Evolutionary conservation across 1,140 invertebrate species (phyloP).

Genomic region (Orius insidiosus): DNA sequence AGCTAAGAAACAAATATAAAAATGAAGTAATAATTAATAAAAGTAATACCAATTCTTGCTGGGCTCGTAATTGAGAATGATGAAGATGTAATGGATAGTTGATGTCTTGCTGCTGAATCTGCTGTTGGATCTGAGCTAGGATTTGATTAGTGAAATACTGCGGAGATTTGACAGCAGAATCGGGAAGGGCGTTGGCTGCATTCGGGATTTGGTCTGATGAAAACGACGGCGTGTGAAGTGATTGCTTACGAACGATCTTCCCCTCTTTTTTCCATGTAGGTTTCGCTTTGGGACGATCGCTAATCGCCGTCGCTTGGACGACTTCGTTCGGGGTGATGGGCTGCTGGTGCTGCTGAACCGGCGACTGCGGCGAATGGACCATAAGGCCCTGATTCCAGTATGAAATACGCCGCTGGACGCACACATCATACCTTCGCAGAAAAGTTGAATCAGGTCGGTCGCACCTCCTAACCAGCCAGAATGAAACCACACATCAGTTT

Average conservation of each 20-base stretch:
- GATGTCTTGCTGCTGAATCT: conserved; percentile 15
- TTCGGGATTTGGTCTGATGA: conserved; percentile 28
- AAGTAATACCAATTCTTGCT: conserved; percentile 1
- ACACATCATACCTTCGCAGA: conserved; percentile 11
- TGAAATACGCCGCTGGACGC: conserved; percentile 4
- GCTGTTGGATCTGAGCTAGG: conserved; percentile 13
- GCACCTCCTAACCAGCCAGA: conserved; percentile 5
- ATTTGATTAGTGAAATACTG: neutral
- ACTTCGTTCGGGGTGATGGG: conserved; percentile 26
- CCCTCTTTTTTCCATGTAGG: conserved; percentile 58
- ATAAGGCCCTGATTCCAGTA: conserved; percentile 16
- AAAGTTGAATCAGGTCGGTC: conserved; percentile 5
- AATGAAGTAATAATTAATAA: too few species aligned
- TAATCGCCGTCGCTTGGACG: conserved; percentile 50
- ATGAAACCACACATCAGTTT: too few species aligned
- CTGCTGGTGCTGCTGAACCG: conserved; percentile 18
- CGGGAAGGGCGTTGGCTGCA: conserved; percentile 16
- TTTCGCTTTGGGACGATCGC: conserved; percentile 62
- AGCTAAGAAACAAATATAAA: too few species aligned
- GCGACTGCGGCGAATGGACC: conserved; percentile 13
- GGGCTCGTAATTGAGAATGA: conserved; percentile 1
- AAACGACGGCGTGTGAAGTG: conserved; percentile 27
- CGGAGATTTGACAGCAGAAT: neutral
- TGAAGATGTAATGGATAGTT: conserved; percentile 3
- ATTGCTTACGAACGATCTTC: conserved; percentile 34